Base-by-base conservation (phyloP, 2,113 vertebrate species). In the Vidua chalybeata region DNA sequence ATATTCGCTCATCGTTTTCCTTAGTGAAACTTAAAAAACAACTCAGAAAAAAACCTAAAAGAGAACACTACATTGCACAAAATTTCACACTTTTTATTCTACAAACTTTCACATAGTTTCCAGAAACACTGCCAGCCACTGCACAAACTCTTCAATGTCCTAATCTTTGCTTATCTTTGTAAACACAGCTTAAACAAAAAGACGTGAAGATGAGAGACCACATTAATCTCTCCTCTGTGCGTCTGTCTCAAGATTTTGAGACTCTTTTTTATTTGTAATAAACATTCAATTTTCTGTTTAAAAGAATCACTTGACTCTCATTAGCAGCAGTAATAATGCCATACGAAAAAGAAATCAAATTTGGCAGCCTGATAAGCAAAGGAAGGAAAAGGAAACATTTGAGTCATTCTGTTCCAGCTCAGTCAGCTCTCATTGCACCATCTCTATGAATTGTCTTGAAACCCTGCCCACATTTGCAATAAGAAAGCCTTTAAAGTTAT, bases 301-400 rank as follows among this genome's bases (percentile, higher is more conserved):
- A 87, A 93, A 49, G 3, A 90, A 87, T 56, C 43, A 63, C 35
- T 88, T 78, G 39, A 90, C 87, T 89, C 52, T 66, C 24, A 48
- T 81, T 76, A 93, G 69, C 59, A 93, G 82, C 54, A 90, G 51
- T 39, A 93, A 92, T 56, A 79, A 89, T n/a, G 74, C 37, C 88
- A 84, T 68, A 86, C 46, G 33, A 86, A 89, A 79, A 95, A 71
- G 35, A 89, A 96, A 87, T 66, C 10, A 83, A 81, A 82, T 82
- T 76, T 92, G 86, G 94, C 96, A 94, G 67, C 51, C 74, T 83
- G 78, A 93, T 85, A 96, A 94, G 51, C 69, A 81, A 90, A 89
- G 35, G 71, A 88, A 90, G 88, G 75, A 93, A 84, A 91, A 90
- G 51, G 85, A 94, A 93, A 88, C 76, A 93, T 56, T 87, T 80